Conservation (phyloP, 2,113 vertebrate species). For the Galemys pyrenaicus region DNA sequence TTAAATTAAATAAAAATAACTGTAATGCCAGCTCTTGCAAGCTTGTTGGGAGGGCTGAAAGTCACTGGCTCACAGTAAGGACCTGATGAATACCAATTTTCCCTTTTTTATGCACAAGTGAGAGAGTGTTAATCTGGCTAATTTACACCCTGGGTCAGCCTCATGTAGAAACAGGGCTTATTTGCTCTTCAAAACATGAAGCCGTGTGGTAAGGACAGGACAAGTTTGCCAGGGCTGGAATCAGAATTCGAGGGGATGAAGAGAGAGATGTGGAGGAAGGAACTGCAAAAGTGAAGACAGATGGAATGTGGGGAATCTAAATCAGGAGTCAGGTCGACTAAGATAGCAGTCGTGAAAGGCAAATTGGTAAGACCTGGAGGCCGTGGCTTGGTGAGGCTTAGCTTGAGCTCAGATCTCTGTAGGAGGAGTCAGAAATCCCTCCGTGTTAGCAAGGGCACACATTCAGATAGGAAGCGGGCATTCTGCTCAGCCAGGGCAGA, state of each 20-base stretch:
- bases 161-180: background rate
- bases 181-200: background rate
- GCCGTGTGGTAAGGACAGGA: background rate
- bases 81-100: conserved; percentile 19
- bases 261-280: conserved; percentile 43
- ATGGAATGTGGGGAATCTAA: conserved; percentile 40
- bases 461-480: background rate
- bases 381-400: background rate
- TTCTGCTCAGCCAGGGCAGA: background rate
- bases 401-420: conserved; percentile 48
- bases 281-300: conserved; percentile 16
- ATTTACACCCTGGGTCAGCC: background rate
- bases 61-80: background rate
- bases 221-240: background rate
- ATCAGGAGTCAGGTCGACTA: conserved; percentile 43
- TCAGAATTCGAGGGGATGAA: background rate
- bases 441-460: background rate
- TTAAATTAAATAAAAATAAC: too few relatives aligned
- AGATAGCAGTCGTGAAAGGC: conserved; percentile 46
- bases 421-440: conserved; percentile 40
- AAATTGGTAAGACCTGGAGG: conserved; percentile 22
- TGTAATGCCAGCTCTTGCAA: background rate
- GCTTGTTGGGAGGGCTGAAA: background rate
- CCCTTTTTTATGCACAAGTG: background rate
- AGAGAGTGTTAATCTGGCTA: background rate